Base-by-base conservation (phyloP, 1,140 invertebrate species). In the Mylabris phalerata region DNA sequence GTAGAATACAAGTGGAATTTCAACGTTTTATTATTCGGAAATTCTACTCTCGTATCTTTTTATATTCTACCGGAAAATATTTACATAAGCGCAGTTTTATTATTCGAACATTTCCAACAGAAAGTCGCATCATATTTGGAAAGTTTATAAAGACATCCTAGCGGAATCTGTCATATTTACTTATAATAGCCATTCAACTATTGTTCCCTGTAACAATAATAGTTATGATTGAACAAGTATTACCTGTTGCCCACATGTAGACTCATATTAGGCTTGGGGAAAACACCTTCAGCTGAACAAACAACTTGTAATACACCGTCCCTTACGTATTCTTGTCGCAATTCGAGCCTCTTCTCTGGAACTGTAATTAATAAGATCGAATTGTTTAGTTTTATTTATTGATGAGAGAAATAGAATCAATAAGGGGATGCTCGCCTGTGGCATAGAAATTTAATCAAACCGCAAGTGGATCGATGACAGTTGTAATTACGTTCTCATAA, bases 251-350 rank as follows among this genome's bases (percentile, higher is more conserved):
- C 75, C 46, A 72, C 71, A 60, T 76, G 67, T 45, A 82, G 73
- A 7, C 71, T 70, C 45, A 82, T 71, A 48, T 78, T 77, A n/a
- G 81, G 80, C 52, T 73, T 75, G 0, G 81, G 81, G 48, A 69
- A 82, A 9, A 82, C 75, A 2, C 79, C 78, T 67, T 79, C 75
- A 0, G 76, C 79, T 9, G 73, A 73, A 60, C 80, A 82, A 11
- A 79, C 76, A 4, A 82, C 75, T 62, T 80, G 77, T 39, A 81
- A 65, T 10, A 69, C 73, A 6, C 73, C 75, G 11, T 75, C 73
- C 5, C 70, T 69, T 0, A 76, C 64, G 38, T 75, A 67, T 49
- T 77, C 75, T 60, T 76, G 74, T 26, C 73, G 72, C 67, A 81
- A 71, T 50, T 79, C 77, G 57, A 81, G 73, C 44, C 67, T 75